Percentiles rank a stretch among this genome's conserved stretches.
These are phyloP conservation scores for Agrochola circellaris DNA, from an alignment of 2,888 invertebrate genomes.

Conservation along the genomic window DNA sequence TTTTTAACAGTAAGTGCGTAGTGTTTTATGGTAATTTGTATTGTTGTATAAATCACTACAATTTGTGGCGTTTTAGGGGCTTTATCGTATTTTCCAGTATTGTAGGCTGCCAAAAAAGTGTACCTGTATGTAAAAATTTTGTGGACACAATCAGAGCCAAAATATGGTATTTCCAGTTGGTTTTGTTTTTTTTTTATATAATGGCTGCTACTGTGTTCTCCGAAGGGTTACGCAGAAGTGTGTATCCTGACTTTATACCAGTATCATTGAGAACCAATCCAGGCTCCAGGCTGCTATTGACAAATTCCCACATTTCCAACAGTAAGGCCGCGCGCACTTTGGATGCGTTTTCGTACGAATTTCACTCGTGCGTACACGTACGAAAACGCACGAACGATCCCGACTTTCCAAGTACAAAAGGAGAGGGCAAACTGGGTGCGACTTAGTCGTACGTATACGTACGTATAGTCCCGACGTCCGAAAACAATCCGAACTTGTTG, in stretches of 20 bases:
- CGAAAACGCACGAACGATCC: no score
- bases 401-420: no score
- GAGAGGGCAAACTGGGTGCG: no score
- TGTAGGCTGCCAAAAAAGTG: background rate
- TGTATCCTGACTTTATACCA: background rate
- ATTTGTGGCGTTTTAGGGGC: background rate
- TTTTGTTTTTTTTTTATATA: background rate
- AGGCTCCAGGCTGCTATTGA: background rate
- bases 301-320: background rate
- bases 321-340: no score
- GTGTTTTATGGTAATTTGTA: constrained; percentile 19
- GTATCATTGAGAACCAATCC: background rate
- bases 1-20: constrained; percentile 4
- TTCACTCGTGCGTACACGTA: no score
- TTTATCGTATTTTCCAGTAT: background rate
- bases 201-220: no score
- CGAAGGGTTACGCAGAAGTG: no score
- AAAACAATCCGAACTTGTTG: no score
- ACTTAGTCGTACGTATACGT: no score
- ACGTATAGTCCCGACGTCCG: no score
- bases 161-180: background rate
- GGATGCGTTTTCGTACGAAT: no score
- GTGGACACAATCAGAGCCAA: background rate
- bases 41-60: constrained; percentile 8
- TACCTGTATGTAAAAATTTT: background rate